Base-by-base conservation (phyloP, 2,113 vertebrate genomes). In the Anguilla japonica region DNA sequence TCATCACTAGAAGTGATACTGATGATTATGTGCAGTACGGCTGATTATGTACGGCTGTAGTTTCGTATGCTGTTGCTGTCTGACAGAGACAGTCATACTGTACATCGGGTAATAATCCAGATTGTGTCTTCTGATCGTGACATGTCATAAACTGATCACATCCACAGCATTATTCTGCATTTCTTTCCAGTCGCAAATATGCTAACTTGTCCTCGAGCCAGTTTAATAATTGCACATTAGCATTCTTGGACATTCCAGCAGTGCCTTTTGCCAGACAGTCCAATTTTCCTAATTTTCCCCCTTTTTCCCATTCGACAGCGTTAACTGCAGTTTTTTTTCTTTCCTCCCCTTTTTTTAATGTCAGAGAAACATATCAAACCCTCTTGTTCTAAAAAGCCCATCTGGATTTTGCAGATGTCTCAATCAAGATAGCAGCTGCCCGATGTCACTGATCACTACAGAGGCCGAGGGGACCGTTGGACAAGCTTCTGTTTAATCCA, bases 341-440 rank as follows among this genome's bases (percentile, higher is more conserved):
- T 14, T 53, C 9, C 11, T 14, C 56, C 26, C 41, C 18, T 16
- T 75, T 46, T 67, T 34, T 9, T 87, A 53, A 60, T 46, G 82
- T 87, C 87, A 39, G 20, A 26, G 82, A 82, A 63, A 84, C 71
- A 84, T 79, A 79, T 84, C 53, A 81, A 50, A 63, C 50, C 15
- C 34, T 13, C 26, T 63, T 82, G 83, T 41, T 56, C 26, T 41
- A 9, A 9, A 34, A 67, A 22, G 83, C 67, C 79, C 53, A 75
- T 46, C 83, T 50, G 57, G 41, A 7, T 67, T 83, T 67, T 85
- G 79, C 83, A 56, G 83, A 87, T 85, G 79, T 82, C 79, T 86
- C 87, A 87, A 83, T 87, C 87, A 87, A 85, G 79, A 53, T 78
- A 87, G 79, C 87, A 84, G 79, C 87, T 56, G 41, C 60, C 84